Conservation (phyloP, 2,888 invertebrate species). For the Chalcis sispes region DNA sequence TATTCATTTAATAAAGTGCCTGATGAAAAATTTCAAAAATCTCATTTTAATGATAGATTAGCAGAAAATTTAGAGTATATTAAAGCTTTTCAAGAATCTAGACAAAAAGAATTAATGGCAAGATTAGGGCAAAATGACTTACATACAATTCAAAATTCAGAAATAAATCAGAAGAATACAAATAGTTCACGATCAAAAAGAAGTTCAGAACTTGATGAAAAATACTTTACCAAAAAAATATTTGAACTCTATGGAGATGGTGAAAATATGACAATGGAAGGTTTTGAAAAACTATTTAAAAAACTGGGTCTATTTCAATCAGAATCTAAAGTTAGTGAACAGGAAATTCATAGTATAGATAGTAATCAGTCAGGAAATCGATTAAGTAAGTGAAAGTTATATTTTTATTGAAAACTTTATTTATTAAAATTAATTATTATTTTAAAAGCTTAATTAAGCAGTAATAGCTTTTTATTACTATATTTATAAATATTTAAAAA, state of each 20-base stretch:
- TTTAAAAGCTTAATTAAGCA: too few species aligned
- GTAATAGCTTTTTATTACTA: not conserved
- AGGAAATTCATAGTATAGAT: conserved; percentile 61
- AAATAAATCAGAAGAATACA: conserved; percentile 31
- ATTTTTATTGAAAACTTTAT: not conserved
- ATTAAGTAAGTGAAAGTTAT: conserved; percentile 57
- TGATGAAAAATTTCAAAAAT: conserved; percentile 37
- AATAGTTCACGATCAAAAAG: conserved; percentile 61
- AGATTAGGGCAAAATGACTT: conserved; percentile 64
- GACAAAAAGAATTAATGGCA: conserved; percentile 62
- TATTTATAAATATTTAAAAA: too few species aligned
- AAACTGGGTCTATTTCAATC: conserved; percentile 79
- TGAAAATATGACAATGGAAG: conserved; percentile 81
- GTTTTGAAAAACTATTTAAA: conserved; percentile 83
- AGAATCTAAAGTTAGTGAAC: conserved; percentile 75
- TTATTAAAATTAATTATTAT: conserved; percentile 17
- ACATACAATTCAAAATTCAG: conserved; percentile 10
- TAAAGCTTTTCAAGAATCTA: conserved; percentile 8
- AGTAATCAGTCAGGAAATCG: conserved; percentile 61
- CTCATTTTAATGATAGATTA: conserved; percentile 38
- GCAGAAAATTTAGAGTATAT: conserved; percentile 23
- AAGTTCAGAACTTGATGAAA: conserved; percentile 75
- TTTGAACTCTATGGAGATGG: conserved; percentile 83
- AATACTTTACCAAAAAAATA: conserved; percentile 82
- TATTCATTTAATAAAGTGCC: conserved; percentile 57